These are phyloP conservation scores for Neodiprion virginianus DNA, from an alignment of 1,140 invertebrate genomes.

Conservation along the genomic window DNA sequence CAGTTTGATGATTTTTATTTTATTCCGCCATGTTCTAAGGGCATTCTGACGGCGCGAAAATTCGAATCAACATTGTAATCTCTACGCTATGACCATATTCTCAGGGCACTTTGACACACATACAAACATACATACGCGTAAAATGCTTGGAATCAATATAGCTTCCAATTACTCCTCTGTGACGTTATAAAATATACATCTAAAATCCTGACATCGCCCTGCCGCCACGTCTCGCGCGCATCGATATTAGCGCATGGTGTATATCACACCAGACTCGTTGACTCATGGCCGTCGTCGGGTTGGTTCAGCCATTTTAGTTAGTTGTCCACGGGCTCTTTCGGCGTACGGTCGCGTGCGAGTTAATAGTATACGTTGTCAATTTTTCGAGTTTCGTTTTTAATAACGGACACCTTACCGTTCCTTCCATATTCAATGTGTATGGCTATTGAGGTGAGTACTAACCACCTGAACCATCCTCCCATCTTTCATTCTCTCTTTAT, in stretches of 20 bases:
- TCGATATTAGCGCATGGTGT: neutral
- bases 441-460: conserved; percentile 66
- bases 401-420: conserved; percentile 57
- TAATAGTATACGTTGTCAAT: conserved; percentile 32
- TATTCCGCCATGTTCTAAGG: too few species aligned
- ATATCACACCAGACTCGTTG: neutral
- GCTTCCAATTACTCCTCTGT: too few species aligned
- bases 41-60: too few species aligned
- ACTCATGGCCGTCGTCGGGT: conserved; percentile 5
- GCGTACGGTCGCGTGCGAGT: conserved; percentile 38
- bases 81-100: too few species aligned
- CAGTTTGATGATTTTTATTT: too few species aligned
- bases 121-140: too few species aligned
- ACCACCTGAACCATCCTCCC: neutral
- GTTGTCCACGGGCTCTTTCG: conserved; percentile 45
- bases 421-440: conserved; percentile 70
- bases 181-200: too few species aligned
- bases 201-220: neutral
- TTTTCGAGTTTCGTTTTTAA: conserved; percentile 50
- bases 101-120: too few species aligned
- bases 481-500: too few species aligned
- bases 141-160: too few species aligned
- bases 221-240: conserved; percentile 14
- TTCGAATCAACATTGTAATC: too few species aligned
- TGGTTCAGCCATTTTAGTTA: conserved; percentile 27